Conservation (phyloP, 1,140 invertebrate species). For the Dufourea novaeangliae region DNA sequence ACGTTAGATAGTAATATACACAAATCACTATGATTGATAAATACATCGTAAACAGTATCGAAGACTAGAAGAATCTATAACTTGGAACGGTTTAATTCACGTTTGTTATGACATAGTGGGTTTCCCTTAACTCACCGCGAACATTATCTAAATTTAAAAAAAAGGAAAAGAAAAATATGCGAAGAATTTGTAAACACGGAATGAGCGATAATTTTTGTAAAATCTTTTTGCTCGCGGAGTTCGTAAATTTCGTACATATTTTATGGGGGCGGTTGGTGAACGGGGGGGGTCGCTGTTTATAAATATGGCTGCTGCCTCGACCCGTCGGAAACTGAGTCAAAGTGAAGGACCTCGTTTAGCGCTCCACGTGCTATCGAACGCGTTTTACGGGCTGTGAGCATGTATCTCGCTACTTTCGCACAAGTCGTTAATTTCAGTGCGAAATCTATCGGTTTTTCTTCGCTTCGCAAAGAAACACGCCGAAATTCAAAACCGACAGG, state of each 20-base stretch:
- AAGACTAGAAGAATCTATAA: neutral
- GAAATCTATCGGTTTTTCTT: constrained; percentile 18
- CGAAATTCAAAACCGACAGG: neutral
- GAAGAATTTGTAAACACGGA: neutral
- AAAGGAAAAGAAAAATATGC: neutral
- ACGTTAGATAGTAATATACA: too few species aligned
- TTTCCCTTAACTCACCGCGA: neutral
- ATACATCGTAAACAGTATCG: neutral
- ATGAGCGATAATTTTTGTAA: neutral
- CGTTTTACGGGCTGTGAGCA: constrained; percentile 46
- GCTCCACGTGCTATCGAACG: constrained; percentile 41
- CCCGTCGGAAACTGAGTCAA: constrained; percentile 24
- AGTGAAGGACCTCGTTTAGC: constrained; percentile 38
- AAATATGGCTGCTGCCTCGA: constrained; percentile 8
- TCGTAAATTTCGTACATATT: neutral
- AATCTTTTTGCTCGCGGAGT: neutral
- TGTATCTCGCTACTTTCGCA: constrained; percentile 41
- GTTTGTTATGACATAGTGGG: neutral
- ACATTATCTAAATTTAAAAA: neutral
- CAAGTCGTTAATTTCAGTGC: constrained; percentile 35
- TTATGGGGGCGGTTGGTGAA: neutral
- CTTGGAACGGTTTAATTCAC: neutral
- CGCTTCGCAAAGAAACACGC: neutral
- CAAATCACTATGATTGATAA: too few species aligned
- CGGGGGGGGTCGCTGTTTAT: neutral